Evolutionary conservation across 92 coral and sea anemone genomes (phyloP), one percentile per base, ranked within the genome.

Genomic region (Phenganax stokvisi): DNA sequence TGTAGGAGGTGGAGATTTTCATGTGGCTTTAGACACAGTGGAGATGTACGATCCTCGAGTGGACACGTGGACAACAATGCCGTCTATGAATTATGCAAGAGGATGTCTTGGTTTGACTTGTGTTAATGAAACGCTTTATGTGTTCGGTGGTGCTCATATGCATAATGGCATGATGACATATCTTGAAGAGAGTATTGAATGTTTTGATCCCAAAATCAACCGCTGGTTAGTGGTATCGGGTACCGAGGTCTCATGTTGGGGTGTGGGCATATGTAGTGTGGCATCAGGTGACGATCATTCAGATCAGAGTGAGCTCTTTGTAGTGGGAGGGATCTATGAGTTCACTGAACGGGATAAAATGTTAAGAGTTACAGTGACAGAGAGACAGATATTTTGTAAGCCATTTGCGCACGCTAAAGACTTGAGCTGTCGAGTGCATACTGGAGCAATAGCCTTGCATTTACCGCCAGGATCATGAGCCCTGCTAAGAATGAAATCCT

Each of bases 71-170:
- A 57, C 76, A 73, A 72, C 71, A 27, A 64, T 83, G 20, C 72
- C 81, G 17, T 54, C 90, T 4, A 83, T 91, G 60, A 85, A 80
- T 17, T 75, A 71, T 47, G 86, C 92, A 8, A 85, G 92, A 47
- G 89, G 96, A 15, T 83, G 96, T 29, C 89, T 91, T 83, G 96
- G 96, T 3, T 81, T 88, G 30, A 86, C 96, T 9, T 87, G 85
- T 68, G 96, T 91, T 52, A 89, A 91, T 65, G 86, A 88, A 27
- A 56, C 82, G 10, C 74, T 91, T 56, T 91, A 88, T 80, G 92
- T 89, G 16, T 89, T 84, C 16, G 96, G 96, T 0, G 96, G 96
- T 15, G 83, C 83, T 10, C 83, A 79, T 17, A 79, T 79, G 83
- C 83, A 79, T 79, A 64, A 79, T 25, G 83, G 83, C 17, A 64